Evolutionary conservation across 2,113 vertebrate genomes (phyloP), one percentile per base, ranked within the genome.

Genomic region (Hemicordylus capensis): DNA sequence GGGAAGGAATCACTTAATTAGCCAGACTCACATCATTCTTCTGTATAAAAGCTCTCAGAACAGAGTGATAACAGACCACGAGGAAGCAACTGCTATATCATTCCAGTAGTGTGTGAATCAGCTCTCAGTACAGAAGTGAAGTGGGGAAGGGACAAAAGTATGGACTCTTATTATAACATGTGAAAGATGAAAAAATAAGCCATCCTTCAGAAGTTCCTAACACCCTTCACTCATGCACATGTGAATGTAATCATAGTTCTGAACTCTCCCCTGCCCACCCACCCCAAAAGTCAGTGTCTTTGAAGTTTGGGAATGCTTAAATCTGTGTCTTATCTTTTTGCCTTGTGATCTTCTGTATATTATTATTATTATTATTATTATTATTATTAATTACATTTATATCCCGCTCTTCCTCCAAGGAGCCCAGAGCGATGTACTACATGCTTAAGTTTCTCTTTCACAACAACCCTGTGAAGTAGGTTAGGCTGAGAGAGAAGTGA

Each of bases 341-440:
- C 1, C 0, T 28, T 0, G 0, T 0, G 1, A 1, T 63, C 63
- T 28, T 58, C 37, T 15, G 5, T 0, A 14, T n/a, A n/a, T n/a
- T n/a, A n/a, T n/a, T n/a, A n/a, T n/a, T n/a, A n/a, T n/a, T n/a
- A n/a, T n/a, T n/a, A n/a, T n/a, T n/a, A n/a, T n/a, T n/a, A n/a
- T n/a, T n/a, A n/a, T n/a, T n/a, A n/a, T n/a, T n/a, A n/a, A n/a
- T n/a, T n/a, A n/a, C n/a, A n/a, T n/a, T n/a, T n/a, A n/a, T n/a
- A n/a, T n/a, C n/a, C n/a, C n/a, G n/a, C n/a, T n/a, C n/a, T n/a
- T n/a, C n/a, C n/a, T n/a, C n/a, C n/a, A n/a, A n/a, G n/a, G n/a
- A n/a, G n/a, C n/a, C n/a, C n/a, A n/a, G n/a, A n/a, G n/a, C n/a
- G n/a, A n/a, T n/a, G n/a, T n/a, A n/a, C n/a, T n/a, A n/a, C n/a